A percentile compares a stretch with the other conserved stretches of the same genome.
phyloP scores from a whole-genome alignment of 2,113 vertebrate species.

The Aspiorhynchus laticeps region DNA sequence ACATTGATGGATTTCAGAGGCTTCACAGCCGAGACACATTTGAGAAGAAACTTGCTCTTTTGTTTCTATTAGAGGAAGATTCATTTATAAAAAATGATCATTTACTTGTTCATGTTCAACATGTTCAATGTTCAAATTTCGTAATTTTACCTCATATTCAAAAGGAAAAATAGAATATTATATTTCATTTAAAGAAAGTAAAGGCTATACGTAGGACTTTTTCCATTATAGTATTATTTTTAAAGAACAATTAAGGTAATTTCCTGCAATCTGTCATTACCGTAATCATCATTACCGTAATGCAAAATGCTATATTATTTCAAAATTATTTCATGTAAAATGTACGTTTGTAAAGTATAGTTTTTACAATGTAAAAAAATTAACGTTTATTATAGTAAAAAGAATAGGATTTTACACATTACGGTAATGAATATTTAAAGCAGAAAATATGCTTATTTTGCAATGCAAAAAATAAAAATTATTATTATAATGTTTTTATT shows the following conservation, averaged over 20 bases:
- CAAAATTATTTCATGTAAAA: background rate
- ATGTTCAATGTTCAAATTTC: background rate
- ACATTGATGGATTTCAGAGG: conserved; percentile 2
- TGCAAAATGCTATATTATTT: background rate
- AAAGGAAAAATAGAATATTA: background rate
- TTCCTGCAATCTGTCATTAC: background rate
- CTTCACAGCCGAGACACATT: background rate
- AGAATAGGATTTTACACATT: background rate
- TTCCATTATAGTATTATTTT: background rate
- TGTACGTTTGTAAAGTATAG: background rate
- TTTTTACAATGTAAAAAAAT: background rate
- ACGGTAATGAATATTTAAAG: background rate
- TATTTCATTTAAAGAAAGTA: background rate
- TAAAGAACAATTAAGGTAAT: background rate
- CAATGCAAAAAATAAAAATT: background rate
- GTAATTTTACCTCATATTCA: background rate
- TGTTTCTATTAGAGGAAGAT: background rate
- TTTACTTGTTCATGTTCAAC: too few relatives aligned
- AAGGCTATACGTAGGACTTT: background rate
- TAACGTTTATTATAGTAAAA: background rate
- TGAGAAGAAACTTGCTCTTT: background rate
- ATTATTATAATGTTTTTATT: background rate
- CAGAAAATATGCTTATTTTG: background rate
- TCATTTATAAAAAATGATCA: background rate
- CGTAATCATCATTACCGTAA: background rate